Conservation (phyloP, 2,113 vertebrate genomes). For the Nycticorax nycticorax region DNA sequence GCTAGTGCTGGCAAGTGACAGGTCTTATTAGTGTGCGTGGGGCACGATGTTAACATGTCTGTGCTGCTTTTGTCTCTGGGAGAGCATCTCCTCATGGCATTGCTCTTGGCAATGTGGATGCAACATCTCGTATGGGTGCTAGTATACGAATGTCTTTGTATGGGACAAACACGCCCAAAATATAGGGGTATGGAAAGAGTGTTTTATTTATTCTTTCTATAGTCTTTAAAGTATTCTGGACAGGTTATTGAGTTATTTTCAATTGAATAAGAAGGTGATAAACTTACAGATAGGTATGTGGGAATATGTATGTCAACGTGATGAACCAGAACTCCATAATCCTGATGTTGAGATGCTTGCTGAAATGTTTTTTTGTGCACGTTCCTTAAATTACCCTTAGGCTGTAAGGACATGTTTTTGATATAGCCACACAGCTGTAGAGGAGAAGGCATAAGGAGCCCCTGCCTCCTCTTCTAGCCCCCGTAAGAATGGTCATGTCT, state of each 20-base stretch:
- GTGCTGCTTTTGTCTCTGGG: not conserved
- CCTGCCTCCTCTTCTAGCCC: not conserved
- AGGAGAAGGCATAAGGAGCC: not conserved
- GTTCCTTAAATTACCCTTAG: not conserved
- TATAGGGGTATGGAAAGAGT: not conserved
- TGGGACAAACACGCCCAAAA: not conserved
- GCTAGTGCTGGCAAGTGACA: not conserved
- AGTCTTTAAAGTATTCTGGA: not conserved
- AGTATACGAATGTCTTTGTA: not conserved
- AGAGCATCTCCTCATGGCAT: not conserved
- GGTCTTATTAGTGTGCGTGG: not conserved
- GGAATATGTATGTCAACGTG: not conserved
- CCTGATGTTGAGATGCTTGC: not conserved
- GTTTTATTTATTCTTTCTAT: not conserved
- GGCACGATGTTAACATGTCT: not conserved
- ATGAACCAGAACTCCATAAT: not conserved
- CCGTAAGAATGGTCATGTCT: not conserved
- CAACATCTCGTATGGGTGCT: accelerated
- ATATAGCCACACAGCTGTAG: not conserved
- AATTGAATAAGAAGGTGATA: not conserved
- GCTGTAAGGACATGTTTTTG: not conserved
- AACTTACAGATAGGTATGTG: not conserved
- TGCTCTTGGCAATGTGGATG: not conserved
- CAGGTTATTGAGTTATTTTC: not conserved
- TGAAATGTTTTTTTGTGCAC: not conserved